A percentile compares a stretch with the other conserved stretches of the same genome.
Conservation (phyloP, 2,797 vertebrate genomes). For the Notolabrus celidotus region DNA sequence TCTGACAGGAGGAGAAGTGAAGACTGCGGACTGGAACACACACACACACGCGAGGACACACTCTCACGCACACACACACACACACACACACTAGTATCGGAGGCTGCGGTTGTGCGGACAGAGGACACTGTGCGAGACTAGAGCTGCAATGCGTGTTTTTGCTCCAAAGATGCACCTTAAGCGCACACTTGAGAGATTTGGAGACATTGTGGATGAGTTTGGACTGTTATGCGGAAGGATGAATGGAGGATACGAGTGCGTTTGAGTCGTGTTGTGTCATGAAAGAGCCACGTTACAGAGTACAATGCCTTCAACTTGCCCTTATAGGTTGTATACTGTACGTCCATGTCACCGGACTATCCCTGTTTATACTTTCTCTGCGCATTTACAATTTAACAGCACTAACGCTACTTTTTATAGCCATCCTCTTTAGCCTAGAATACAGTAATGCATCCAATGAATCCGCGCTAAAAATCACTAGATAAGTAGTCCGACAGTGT, state of each 20-base stretch:
- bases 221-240: conserved; percentile 34
- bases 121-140: conserved; percentile 60
- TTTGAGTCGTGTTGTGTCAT: conserved; percentile 2
- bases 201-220: conserved; percentile 51
- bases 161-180: conserved; percentile 70
- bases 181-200: conserved; percentile 56
- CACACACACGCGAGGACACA: conserved; percentile 9
- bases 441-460: conserved; percentile 24
- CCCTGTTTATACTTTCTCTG: conserved; percentile 48
- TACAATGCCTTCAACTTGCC: conserved; percentile 49
- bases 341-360: conserved; percentile 21
- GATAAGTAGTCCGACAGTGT: conserved; percentile 1
- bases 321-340: conserved; percentile 11
- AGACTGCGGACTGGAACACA: conserved; percentile 46
- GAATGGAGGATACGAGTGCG: conserved; percentile 17
- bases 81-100: conserved; percentile 25
- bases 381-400: conserved; percentile 23
- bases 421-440: conserved; percentile 25
- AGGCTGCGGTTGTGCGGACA: conserved; percentile 67
- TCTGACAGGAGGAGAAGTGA: conserved; percentile 42
- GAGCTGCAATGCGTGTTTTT: conserved; percentile 85
- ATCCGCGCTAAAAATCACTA: conserved; percentile 2
- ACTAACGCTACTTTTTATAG: conserved; percentile 59
- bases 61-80: conserved; percentile 9
- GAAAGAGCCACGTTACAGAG: conserved; percentile 20